These are phyloP conservation scores for Lates calcarifer DNA, from an alignment of 2,113 vertebrate species.

Conservation along the genomic window DNA sequence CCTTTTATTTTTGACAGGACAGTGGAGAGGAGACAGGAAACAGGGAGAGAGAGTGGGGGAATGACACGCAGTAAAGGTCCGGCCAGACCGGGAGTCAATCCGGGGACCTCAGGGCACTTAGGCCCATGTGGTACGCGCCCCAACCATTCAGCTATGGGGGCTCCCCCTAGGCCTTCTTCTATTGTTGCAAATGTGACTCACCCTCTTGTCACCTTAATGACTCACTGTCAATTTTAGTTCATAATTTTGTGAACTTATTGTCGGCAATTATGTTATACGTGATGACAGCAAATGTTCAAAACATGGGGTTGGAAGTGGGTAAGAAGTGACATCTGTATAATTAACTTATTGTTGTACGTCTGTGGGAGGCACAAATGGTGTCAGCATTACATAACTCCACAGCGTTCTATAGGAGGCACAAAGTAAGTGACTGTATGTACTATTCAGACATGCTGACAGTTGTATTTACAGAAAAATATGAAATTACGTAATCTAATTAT, in stretches of 20 bases:
- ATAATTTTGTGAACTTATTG: constrained; percentile 48
- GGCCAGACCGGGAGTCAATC: too few species aligned
- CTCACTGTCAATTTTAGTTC: constrained; percentile 37
- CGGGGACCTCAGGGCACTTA: too few species aligned
- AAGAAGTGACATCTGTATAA: constrained; percentile 70
- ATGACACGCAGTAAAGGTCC: too few species aligned
- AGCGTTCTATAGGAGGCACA: constrained; percentile 40
- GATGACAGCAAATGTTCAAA: constrained; percentile 64
- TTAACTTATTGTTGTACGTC: constrained; percentile 63
- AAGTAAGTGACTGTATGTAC: constrained; percentile 30
- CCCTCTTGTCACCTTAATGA: constrained; percentile 35
- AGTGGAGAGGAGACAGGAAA: too few species aligned
- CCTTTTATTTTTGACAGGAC: too few species aligned
- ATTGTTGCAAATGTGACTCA: constrained; percentile 25
- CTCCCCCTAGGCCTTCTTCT: constrained; percentile 6
- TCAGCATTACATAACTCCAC: constrained; percentile 40
- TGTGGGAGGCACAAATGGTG: constrained; percentile 53
- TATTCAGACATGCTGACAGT: constrained; percentile 36
- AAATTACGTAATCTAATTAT: constrained; percentile 32
- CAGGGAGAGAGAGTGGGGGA: too few species aligned
- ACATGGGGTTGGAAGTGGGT: constrained; percentile 50
- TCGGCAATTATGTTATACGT: constrained; percentile 43
- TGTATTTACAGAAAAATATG: constrained; percentile 17
- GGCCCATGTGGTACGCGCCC: too few species aligned
- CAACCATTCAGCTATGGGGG: too few species aligned